phyloP scores from a whole-genome alignment of 2,113 vertebrate genomes.

The Microcebus jonahi region DNA sequence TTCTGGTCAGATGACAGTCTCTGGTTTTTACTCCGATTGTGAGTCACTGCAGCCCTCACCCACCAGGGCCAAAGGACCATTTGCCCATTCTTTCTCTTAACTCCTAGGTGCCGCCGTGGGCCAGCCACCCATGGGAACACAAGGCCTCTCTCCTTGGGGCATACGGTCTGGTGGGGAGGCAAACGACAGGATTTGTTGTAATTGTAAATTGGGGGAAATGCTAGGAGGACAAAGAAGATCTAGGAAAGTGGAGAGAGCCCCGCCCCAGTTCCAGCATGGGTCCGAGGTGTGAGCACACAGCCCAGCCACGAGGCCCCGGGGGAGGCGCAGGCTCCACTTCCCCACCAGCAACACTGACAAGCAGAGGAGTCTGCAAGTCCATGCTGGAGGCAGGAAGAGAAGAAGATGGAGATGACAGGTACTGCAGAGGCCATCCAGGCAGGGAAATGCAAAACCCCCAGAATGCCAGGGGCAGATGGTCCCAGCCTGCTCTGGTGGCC shows the following conservation, averaged over 20 bases:
- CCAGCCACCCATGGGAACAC: not conserved
- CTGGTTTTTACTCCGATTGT: not conserved
- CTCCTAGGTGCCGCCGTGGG: too few relatives aligned
- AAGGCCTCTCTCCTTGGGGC: not conserved
- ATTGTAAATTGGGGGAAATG: not conserved
- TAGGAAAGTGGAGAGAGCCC: not conserved
- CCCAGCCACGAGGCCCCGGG: not conserved
- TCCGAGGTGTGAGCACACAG: not conserved
- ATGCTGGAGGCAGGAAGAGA: not conserved
- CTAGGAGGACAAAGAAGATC: not conserved
- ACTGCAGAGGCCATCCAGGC: not conserved
- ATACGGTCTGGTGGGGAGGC: not conserved
- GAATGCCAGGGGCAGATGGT: not conserved
- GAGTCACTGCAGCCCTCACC: not conserved
- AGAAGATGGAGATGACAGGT: not conserved
- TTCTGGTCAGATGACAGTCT: not conserved
- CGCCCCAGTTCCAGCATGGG: not conserved
- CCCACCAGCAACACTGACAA: not conserved
- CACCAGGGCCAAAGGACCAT: not conserved
- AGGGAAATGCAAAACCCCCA: not conserved
- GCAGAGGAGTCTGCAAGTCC: not conserved
- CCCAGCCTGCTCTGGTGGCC: not conserved
- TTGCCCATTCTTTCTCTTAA: not conserved
- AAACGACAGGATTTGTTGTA: not conserved
- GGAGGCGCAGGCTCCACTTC: not conserved